Conservation (phyloP, 2,113 vertebrate genomes). For the Amphiprion percula region DNA sequence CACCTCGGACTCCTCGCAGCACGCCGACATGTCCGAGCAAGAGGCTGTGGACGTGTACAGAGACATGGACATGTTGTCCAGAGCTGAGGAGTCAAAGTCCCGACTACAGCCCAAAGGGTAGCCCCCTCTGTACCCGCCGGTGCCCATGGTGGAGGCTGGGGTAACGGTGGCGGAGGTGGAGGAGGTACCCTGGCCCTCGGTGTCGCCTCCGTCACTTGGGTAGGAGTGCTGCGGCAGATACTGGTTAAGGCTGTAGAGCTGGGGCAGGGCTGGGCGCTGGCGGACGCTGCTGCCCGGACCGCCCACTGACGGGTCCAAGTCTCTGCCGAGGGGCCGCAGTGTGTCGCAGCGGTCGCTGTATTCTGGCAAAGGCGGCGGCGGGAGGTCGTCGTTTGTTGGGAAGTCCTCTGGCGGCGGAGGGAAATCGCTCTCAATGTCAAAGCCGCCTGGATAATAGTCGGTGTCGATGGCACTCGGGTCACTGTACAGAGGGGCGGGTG, state of each 20-base stretch:
- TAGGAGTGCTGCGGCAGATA: slow-evolving; percentile 93
- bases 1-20: slow-evolving; percentile 96
- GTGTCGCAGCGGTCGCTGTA: slow-evolving; percentile 92
- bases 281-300: slow-evolving; percentile 82
- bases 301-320: slow-evolving; percentile 82
- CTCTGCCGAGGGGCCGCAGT: slow-evolving; percentile 87
- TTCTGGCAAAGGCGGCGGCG: slow-evolving; percentile 90
- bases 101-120: slow-evolving; percentile 86
- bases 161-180: slow-evolving; percentile 59
- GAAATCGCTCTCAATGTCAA: slow-evolving; percentile 98
- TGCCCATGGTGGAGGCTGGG: slow-evolving; percentile 76
- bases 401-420: slow-evolving; percentile 96
- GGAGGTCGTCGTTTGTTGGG: slow-evolving; percentile 91
- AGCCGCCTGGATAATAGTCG: slow-evolving; percentile 98
- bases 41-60: slow-evolving; percentile 94
- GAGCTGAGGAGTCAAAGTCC: slow-evolving; percentile 89
- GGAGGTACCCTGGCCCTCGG: slow-evolving; percentile 84
- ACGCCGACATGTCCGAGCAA: slow-evolving; percentile 97
- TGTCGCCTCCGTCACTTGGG: slow-evolving; percentile 84
- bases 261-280: slow-evolving; percentile 88
- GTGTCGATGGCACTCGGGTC: slow-evolving; percentile 94
- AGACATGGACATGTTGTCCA: slow-evolving; percentile 93
- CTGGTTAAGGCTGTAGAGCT: slow-evolving; percentile 92
- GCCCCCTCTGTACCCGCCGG: slow-evolving; percentile 85
- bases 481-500: slow-evolving; percentile 90